Evolutionary conservation across 2,797 vertebrate species (phyloP), one percentile per base, ranked within the genome.

Genomic region (Otus scops): DNA sequence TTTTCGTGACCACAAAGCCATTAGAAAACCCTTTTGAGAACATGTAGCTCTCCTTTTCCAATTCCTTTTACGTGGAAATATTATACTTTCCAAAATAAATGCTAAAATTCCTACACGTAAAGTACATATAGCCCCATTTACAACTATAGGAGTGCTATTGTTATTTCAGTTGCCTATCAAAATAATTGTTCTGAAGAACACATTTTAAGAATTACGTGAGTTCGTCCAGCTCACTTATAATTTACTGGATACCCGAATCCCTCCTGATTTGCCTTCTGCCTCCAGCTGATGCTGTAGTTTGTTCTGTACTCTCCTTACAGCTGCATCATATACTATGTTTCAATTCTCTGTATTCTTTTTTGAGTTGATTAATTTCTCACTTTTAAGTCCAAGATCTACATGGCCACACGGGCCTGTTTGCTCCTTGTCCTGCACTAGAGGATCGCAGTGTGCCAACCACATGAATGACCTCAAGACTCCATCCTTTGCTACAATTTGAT

Each of bases 111-210:
- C 28, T 65, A 39, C 12, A 2, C 36, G 23, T 54, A 38, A 39
- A 69, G 14, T 50, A n/a, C 0, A 0, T 19, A 7, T 36, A 38
- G 41, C 39, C 10, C 5, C 0, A 0, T 56, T 47, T 50, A 61
- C 23, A 50, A 4, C 53, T 41, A 27, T 11, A 54, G 73, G 48
- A 79, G 12, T 23, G 23, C n/a, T 47, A 4, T 26, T 83, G 28
- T 82, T 74, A 20, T 41, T 70, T 79, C 39, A 48, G 8, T 24
- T 85, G 59, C 27, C 32, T 56, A 12, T 59, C 27, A 48, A 54
- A 69, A 36, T 34, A 61, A 22, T 65, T 68, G 15, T 67, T 65
- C 32, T 13, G 59, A 70, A 71, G 87, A 77, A 45, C 59, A 45
- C 16, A 20, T 75, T 80, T 24, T 41, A 69, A 75, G 68, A 57